Evolutionary conservation across 2,113 vertebrate genomes (phyloP), one percentile per base, ranked within the genome.

Genomic region (Hydrochoerus hydrochaeris): DNA sequence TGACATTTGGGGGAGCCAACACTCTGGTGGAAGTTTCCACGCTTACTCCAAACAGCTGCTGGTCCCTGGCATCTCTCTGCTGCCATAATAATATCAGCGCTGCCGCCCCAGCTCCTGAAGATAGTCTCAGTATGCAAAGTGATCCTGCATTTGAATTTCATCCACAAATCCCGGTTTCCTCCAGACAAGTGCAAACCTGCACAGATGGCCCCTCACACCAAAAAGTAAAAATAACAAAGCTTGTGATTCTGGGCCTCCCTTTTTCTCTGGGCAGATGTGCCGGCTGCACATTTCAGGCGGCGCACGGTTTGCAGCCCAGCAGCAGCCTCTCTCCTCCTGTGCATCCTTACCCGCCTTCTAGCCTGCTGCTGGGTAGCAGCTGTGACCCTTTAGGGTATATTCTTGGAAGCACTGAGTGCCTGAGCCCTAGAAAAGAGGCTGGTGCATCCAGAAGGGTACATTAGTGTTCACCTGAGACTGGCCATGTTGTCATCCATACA

Each of bases 141-240:
- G 92, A 98, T 77, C 85, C 97, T 96, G 89, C 97, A 97, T 98
- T 91, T 92, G 96, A 98, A 97, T 98, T 98, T 98, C 98, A 96
- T 93, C 95, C 78, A 57, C 92, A 88, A 97, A 97, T 78, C 83
- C 87, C 26, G 77, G 75, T 81, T 98, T 98, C 95, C 84, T 97
- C 92, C 93, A 95, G 97, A 98, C 97, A 84, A 91, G 95, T 94
- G n/a, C 91, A 16, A 88, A 98, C 98, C 98, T 98, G 97, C 97
- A 96, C 95, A 98, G 97, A 97, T 97, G 97, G 98, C 96, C 97
- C 93, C 97, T 93, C 65, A 2, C 95, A 97, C 96, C 97, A 91
- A 95, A 75, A 83, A 97, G 96, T 87, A 96, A 98, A 98, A 98
- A 98, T 97, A 97, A 97, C 95, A 84, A 97, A 98, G 95, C 60